These are phyloP conservation scores for Danio jaintianensis DNA, from an alignment of 2,797 vertebrate species.

Conservation along the genomic window DNA sequence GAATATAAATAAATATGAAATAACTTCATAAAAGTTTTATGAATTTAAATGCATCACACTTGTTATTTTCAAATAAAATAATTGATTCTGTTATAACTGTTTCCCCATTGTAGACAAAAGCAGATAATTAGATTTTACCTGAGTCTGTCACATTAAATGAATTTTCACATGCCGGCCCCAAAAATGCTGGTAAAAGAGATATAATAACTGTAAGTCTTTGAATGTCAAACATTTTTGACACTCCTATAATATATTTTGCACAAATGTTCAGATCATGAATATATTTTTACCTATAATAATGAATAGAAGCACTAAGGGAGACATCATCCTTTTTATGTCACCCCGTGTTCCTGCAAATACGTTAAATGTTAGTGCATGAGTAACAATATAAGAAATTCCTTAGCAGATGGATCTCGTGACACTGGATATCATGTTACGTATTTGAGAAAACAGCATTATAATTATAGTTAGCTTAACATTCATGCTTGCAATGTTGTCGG, in stretches of 20 bases:
- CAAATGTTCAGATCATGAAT: neutral
- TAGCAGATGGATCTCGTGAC: neutral
- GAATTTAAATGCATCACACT: too few relatives aligned
- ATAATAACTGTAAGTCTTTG: neutral
- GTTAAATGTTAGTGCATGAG: neutral
- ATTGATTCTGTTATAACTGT: neutral
- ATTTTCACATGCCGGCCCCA: conserved; percentile 20
- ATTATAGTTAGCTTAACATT: too few relatives aligned
- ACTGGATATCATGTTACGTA: neutral
- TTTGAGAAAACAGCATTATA: neutral
- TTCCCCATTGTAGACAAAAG: neutral
- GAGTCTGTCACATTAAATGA: neutral
- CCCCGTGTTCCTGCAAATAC: conserved; percentile 3
- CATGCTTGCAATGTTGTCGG: too few relatives aligned
- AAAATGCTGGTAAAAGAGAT: conserved; percentile 10
- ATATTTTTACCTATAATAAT: conserved; percentile 43
- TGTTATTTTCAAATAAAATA: neutral
- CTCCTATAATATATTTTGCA: neutral
- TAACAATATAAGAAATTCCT: neutral
- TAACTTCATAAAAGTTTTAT: too few relatives aligned
- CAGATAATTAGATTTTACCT: conserved; percentile 2
- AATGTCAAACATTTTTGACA: neutral
- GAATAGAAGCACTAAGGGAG: conserved; percentile 11
- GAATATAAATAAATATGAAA: too few relatives aligned
- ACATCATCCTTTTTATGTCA: neutral